Evolutionary conservation across 2,888 invertebrate genomes (phyloP).

Genomic region (Drosophila fungiperda): DNA sequence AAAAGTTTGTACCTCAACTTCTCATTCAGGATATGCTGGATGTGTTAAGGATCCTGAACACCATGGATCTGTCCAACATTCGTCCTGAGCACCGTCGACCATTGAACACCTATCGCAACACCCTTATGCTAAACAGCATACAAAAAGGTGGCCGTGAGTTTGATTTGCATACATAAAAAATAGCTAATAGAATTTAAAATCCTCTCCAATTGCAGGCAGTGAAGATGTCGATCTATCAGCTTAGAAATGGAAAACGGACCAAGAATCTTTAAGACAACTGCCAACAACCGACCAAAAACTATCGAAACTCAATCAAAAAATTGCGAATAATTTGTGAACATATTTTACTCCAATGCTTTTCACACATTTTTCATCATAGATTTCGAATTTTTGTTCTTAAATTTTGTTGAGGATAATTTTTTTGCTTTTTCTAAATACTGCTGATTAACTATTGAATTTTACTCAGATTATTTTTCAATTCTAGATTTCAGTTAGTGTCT

Average conservation of each 20-base stretch:
- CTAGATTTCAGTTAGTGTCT: neutral
- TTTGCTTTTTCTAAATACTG: neutral
- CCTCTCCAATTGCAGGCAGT: slow-evolving; percentile 12
- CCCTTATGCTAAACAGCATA: slow-evolving; percentile 17
- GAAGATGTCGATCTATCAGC: neutral
- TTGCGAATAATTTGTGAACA: neutral
- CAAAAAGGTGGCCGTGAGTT: slow-evolving; percentile 34
- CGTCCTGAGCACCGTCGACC: slow-evolving; percentile 27
- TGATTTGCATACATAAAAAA: neutral
- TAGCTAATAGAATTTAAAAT: neutral
- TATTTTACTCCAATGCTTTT: neutral
- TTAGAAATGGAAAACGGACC: neutral
- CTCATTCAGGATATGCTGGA: slow-evolving; percentile 50
- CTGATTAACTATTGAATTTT: neutral
- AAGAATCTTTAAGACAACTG: neutral
- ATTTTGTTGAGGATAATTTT: neutral
- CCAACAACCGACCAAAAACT: neutral
- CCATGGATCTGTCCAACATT: slow-evolving; percentile 11
- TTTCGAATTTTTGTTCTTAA: neutral
- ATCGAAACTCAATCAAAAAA: neutral
- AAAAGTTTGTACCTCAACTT: slow-evolving; percentile 56
- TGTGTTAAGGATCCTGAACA: slow-evolving; percentile 24
- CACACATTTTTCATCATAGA: neutral
- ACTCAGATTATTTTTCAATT: neutral
- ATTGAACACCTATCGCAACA: slow-evolving; percentile 38